Percentiles rank a stretch among this genome's conserved stretches.
These are phyloP conservation scores for Volucella inanis DNA, from an alignment of 2,888 invertebrate genomes.

Conservation along the genomic window DNA sequence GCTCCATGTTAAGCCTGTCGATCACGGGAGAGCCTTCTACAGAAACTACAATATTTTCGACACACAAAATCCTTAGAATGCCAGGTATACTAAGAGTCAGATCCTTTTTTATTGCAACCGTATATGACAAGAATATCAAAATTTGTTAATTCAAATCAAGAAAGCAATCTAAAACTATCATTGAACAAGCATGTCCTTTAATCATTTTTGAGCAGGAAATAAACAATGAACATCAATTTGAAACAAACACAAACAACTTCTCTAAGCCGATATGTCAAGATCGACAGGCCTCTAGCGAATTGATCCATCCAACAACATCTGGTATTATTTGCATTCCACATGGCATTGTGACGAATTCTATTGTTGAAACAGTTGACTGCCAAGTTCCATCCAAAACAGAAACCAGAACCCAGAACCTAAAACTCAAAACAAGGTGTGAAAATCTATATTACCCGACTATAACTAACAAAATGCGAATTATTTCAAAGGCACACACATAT, in stretches of 20 bases:
- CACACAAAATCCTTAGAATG: too few species aligned
- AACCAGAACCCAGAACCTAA: constrained; percentile 32
- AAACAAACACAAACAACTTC: constrained; percentile 43
- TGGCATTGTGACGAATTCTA: constrained; percentile 63
- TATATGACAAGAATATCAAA: constrained; percentile 12
- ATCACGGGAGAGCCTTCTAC: too few species aligned
- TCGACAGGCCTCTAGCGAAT: constrained; percentile 61
- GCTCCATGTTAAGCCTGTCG: too few species aligned
- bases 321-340: constrained; percentile 73
- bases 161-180: constrained; percentile 26
- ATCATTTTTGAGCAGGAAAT: not conserved
- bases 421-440: constrained; percentile 72
- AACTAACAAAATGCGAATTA: constrained; percentile 73
- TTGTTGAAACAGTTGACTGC: constrained; percentile 68
- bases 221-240: constrained; percentile 63
- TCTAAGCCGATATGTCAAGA: constrained; percentile 13
- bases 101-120: too few species aligned
- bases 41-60: too few species aligned
- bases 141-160: constrained; percentile 40
- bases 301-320: constrained; percentile 73
- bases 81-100: too few species aligned
- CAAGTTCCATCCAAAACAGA: constrained; percentile 57
- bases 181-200: constrained; percentile 37
- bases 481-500: constrained; percentile 72
- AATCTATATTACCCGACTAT: constrained; percentile 69